A percentile compares a stretch with the other conserved stretches of the same genome.
Conservation (phyloP, 2,888 invertebrate genomes). For the Chouioia cunea region DNA sequence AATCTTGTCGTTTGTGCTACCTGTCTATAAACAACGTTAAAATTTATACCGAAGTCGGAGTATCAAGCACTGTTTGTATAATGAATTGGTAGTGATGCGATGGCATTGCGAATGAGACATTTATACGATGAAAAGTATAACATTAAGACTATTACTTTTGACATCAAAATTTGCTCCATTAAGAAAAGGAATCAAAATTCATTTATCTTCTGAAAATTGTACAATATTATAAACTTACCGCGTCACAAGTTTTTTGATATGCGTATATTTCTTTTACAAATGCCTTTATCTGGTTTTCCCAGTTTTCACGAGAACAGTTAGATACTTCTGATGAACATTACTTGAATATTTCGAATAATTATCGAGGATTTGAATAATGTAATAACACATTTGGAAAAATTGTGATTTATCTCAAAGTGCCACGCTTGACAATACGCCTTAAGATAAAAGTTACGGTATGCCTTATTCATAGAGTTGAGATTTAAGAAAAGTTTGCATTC, state of each 20-base stretch:
- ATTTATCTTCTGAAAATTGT: no score
- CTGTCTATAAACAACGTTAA: slow-evolving; percentile 8
- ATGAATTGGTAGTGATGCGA: slow-evolving; percentile 27
- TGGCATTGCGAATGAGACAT: slow-evolving; percentile 18
- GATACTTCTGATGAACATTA: no score
- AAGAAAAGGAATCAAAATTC: no score
- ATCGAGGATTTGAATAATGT: background rate
- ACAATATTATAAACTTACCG: no score
- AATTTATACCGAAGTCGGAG: slow-evolving; percentile 12
- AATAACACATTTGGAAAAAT: background rate
- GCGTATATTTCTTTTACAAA: no score
- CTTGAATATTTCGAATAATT: background rate
- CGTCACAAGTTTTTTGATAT: no score
- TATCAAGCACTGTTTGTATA: slow-evolving; percentile 24
- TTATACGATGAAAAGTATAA: slow-evolving; percentile 17
- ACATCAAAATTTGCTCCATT: no score
- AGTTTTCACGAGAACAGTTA: no score
- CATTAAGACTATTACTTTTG: background rate
- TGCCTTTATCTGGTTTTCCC: no score
- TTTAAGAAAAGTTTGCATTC: slow-evolving; percentile 18
- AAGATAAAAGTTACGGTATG: slow-evolving; percentile 21
- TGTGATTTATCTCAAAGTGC: slow-evolving; percentile 20
- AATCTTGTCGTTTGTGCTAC: slow-evolving; percentile 21
- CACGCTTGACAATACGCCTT: slow-evolving; percentile 34
- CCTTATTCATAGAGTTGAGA: slow-evolving; percentile 28